Evolutionary conservation across 2,797 vertebrate genomes (phyloP).

Genomic region (Podarcis lilfordi): DNA sequence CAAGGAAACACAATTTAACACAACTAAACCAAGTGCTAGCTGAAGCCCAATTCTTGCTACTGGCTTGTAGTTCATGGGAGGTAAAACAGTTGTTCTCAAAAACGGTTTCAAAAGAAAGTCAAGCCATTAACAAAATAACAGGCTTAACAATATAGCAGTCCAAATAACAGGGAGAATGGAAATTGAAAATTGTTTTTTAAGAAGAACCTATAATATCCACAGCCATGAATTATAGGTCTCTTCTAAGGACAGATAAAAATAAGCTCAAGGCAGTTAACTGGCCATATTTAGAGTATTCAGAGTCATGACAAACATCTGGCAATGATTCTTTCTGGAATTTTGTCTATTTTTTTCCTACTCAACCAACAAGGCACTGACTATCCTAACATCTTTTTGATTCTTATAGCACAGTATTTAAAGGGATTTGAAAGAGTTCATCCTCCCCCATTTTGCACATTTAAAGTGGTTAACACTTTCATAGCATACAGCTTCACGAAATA

Average conservation of each 20-base stretch:
- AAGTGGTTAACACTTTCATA: slow-evolving; percentile 61
- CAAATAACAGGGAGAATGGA: slow-evolving; percentile 46
- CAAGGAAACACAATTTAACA: neutral
- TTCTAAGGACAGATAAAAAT: slow-evolving; percentile 73
- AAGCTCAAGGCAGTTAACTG: slow-evolving; percentile 65
- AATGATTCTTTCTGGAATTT: slow-evolving; percentile 77
- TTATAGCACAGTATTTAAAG: slow-evolving; percentile 48
- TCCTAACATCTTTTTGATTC: slow-evolving; percentile 41
- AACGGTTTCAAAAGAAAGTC: slow-evolving; percentile 16
- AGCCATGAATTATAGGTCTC: slow-evolving; percentile 70
- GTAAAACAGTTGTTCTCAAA: slow-evolving; percentile 13
- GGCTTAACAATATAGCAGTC: slow-evolving; percentile 46
- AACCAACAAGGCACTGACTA: slow-evolving; percentile 64
- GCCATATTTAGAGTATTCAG: slow-evolving; percentile 75
- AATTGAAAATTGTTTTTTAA: slow-evolving; percentile 56
- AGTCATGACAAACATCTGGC: slow-evolving; percentile 79
- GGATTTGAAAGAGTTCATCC: slow-evolving; percentile 56
- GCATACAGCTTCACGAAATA: slow-evolving; percentile 11
- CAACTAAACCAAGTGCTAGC: neutral
- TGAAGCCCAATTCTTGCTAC: neutral
- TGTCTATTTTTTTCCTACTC: slow-evolving; percentile 72
- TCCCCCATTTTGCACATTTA: slow-evolving; percentile 57
- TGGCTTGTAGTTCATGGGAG: neutral
- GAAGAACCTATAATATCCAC: slow-evolving; percentile 56
- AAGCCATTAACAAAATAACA: slow-evolving; percentile 64